Conservation (phyloP, 1,140 invertebrate genomes). For the Caenorhabditis brenneri region DNA sequence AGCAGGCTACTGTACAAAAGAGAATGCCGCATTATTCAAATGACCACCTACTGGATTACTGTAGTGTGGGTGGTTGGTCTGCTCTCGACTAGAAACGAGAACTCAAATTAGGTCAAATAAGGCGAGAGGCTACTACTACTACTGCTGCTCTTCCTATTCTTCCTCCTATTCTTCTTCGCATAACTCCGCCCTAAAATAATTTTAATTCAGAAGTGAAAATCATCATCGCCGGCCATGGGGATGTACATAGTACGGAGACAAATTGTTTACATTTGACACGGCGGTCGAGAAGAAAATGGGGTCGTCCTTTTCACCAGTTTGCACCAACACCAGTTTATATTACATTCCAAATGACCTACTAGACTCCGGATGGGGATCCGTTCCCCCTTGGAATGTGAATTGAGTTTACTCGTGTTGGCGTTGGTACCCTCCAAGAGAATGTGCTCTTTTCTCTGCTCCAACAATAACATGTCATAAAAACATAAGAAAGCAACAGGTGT, state of each 20-base stretch:
- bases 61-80: too few species aligned
- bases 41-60: neutral
- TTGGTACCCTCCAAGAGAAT: too few species aligned
- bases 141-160: neutral
- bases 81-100: too few species aligned
- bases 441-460: neutral
- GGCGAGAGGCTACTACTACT: neutral
- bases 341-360: slow-evolving; percentile 38
- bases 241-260: slow-evolving; percentile 43
- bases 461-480: slow-evolving; percentile 30
- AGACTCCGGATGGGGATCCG: neutral
- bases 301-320: slow-evolving; percentile 42
- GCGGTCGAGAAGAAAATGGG: slow-evolving; percentile 35
- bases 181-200: neutral
- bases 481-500: slow-evolving; percentile 26
- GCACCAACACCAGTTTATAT: slow-evolving; percentile 43
- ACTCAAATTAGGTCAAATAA: neutral
- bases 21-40: too few species aligned
- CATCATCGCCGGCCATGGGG: slow-evolving; percentile 20
- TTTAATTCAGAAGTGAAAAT: slow-evolving; percentile 40
- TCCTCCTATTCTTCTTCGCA: neutral
- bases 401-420: too few species aligned
- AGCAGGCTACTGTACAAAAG: too few species aligned
- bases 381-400: too few species aligned
- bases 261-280: slow-evolving; percentile 40